Percentiles rank a stretch among this genome's conserved stretches.
phyloP scores from a whole-genome alignment of 2,888 invertebrate genomes.

The Drosophila atripex region DNA sequence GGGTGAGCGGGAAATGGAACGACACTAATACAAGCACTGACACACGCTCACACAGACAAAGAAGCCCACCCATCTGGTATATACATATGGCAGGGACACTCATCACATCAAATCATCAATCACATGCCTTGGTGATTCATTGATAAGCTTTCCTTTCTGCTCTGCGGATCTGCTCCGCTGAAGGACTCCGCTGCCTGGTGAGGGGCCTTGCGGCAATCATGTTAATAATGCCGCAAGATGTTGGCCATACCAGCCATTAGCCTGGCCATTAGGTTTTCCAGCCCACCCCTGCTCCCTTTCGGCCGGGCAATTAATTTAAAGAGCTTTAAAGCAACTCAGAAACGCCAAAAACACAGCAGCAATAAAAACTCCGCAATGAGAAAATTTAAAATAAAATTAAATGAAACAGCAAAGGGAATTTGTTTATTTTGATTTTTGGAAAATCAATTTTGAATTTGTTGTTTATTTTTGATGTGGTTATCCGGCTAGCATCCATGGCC shows the following conservation, averaged over 20 bases:
- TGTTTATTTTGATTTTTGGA: conserved; percentile 71
- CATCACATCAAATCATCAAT: conserved; percentile 77
- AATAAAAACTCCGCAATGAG: conserved; percentile 20
- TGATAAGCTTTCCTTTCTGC: conserved; percentile 63
- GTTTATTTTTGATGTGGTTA: conserved; percentile 77
- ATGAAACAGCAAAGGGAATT: conserved; percentile 52
- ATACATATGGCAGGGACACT: conserved; percentile 20
- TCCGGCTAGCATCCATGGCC: conserved; percentile 47
- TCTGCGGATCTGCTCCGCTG: background rate
- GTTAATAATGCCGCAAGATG: conserved; percentile 67
- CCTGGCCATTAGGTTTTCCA: conserved; percentile 26
- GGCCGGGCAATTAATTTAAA: conserved; percentile 39
- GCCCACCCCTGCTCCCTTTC: background rate
- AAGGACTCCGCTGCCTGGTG: conserved; percentile 4
- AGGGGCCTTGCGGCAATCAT: conserved; percentile 59
- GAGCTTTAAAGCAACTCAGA: conserved; percentile 40
- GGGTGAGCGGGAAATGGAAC: conserved; percentile 43
- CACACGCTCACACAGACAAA: conserved; percentile 5
- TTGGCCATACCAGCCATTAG: conserved; percentile 54
- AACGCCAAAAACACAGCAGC: conserved; percentile 11
- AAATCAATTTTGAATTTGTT: conserved; percentile 72
- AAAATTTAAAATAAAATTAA: conserved; percentile 23
- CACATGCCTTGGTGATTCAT: conserved; percentile 78
- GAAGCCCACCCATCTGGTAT: background rate
- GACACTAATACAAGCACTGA: conserved; percentile 25